These are phyloP conservation scores for Rosalia funebris DNA, from an alignment of 2,888 invertebrate genomes.

Conservation along the genomic window DNA sequence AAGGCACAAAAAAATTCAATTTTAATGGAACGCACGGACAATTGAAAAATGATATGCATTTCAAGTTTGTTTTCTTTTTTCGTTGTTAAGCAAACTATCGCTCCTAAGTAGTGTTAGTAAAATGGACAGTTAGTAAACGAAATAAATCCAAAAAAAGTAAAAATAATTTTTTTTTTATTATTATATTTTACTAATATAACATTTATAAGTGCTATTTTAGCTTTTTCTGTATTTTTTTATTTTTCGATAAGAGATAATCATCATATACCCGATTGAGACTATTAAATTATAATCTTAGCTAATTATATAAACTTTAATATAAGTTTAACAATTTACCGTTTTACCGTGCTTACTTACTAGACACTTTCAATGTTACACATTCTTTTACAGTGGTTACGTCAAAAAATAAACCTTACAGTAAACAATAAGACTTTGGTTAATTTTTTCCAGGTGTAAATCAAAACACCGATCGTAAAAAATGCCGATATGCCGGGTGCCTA, in stretches of 20 bases:
- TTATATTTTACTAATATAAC: slow-evolving; percentile 37
- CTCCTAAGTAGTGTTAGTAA: slow-evolving; percentile 39
- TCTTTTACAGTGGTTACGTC: slow-evolving; percentile 29
- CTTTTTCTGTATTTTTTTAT: slow-evolving; percentile 32
- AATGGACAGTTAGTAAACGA: slow-evolving; percentile 42
- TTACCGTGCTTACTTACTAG: slow-evolving; percentile 48
- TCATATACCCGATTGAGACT: slow-evolving; percentile 46
- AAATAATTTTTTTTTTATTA: slow-evolving; percentile 46
- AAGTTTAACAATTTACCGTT: slow-evolving; percentile 48
- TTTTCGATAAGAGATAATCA: slow-evolving; percentile 37
- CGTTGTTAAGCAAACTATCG: slow-evolving; percentile 36
- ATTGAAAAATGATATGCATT: slow-evolving; percentile 39
- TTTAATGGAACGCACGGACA: neutral
- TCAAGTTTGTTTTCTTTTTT: slow-evolving; percentile 34
- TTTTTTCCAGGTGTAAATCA: slow-evolving; percentile 33
- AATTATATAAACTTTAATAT: slow-evolving; percentile 39
- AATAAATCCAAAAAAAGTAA: slow-evolving; percentile 36
- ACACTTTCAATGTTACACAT: slow-evolving; percentile 32
- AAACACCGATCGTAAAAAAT: slow-evolving; percentile 22
- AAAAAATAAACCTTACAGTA: slow-evolving; percentile 26
- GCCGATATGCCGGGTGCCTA: no score
- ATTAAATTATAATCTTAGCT: slow-evolving; percentile 35
- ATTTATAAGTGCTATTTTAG: slow-evolving; percentile 41
- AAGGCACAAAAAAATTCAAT: slow-evolving; percentile 44
- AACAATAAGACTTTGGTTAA: slow-evolving; percentile 41